A percentile compares a stretch with the other conserved stretches of the same genome.
phyloP scores from a whole-genome alignment of 1,140 invertebrate genomes.

The Marisa cornuarietis region DNA sequence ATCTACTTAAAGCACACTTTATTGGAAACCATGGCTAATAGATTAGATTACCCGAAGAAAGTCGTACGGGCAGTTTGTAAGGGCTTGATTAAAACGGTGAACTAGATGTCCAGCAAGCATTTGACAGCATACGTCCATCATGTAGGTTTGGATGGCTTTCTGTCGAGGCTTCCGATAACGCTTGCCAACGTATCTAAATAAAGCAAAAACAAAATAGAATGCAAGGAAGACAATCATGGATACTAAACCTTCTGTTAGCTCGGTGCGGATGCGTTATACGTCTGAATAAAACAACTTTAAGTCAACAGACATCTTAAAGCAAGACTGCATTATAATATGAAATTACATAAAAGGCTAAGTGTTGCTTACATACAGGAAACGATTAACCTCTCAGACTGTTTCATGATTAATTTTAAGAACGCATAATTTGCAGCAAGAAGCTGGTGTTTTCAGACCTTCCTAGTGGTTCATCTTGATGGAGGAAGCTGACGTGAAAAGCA shows the following conservation, averaged over 20 bases:
- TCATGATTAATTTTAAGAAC: too few relatives aligned
- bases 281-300: too few relatives aligned
- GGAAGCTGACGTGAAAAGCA: constrained; percentile 22
- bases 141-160: constrained; percentile 15
- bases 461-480: constrained; percentile 36
- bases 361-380: too few relatives aligned
- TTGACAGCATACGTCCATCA: constrained; percentile 29
- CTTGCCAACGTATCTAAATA: constrained; percentile 34
- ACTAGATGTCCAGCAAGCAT: constrained; percentile 30
- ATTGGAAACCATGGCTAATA: too few relatives aligned
- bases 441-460: constrained; percentile 14
- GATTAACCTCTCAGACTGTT: too few relatives aligned
- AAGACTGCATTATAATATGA: too few relatives aligned
- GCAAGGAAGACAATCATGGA: background rate
- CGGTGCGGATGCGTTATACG: too few relatives aligned
- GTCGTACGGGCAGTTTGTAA: constrained; percentile 21
- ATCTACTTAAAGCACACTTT: too few relatives aligned
- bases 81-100: constrained; percentile 28
- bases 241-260: too few relatives aligned
- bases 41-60: background rate
- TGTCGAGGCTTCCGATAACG: constrained; percentile 23
- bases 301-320: too few relatives aligned
- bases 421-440: too few relatives aligned
- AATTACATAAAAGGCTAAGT: too few relatives aligned
- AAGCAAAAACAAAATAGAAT: background rate